These are phyloP conservation scores for Notodonta ziczac DNA, from an alignment of 2,888 invertebrate genomes.

Conservation along the genomic window DNA sequence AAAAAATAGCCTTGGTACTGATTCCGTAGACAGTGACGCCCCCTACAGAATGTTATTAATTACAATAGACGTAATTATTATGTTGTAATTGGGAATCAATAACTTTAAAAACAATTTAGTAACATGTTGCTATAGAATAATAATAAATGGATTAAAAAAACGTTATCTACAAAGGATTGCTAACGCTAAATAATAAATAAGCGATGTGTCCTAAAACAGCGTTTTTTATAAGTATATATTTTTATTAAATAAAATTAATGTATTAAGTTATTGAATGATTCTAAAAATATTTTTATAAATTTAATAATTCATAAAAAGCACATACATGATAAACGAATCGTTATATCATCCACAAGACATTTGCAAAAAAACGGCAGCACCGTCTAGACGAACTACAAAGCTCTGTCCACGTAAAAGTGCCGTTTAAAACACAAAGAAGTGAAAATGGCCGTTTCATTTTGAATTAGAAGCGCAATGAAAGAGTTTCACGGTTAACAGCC, in stretches of 20 bases:
- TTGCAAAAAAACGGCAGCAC: conserved; percentile 1
- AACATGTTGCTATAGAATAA: no score
- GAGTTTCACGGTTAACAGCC: conserved; percentile 38
- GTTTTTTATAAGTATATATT: no score
- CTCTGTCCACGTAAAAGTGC: conserved; percentile 12
- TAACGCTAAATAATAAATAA: no score
- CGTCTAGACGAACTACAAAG: conserved; percentile 27
- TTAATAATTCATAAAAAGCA: not conserved
- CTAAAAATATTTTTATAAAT: no score
- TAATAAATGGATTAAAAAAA: no score
- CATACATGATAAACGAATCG: not conserved
- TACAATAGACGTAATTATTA: not conserved
- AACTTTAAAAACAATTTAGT: no score
- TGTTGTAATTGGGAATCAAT: not conserved
- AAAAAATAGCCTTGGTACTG: conserved; percentile 52
- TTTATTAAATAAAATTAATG: no score
- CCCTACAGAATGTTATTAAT: conserved; percentile 19
- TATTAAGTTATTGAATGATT: no score
- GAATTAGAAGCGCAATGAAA: conserved; percentile 25
- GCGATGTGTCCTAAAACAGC: no score
- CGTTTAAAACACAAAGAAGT: conserved; percentile 12
- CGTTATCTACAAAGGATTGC: no score
- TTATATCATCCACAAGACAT: not conserved
- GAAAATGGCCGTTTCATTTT: conserved; percentile 12
- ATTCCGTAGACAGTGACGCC: conserved; percentile 36